phyloP scores from a whole-genome alignment of 2,113 vertebrate species.

The Rhinolophus ferrumequinum region DNA sequence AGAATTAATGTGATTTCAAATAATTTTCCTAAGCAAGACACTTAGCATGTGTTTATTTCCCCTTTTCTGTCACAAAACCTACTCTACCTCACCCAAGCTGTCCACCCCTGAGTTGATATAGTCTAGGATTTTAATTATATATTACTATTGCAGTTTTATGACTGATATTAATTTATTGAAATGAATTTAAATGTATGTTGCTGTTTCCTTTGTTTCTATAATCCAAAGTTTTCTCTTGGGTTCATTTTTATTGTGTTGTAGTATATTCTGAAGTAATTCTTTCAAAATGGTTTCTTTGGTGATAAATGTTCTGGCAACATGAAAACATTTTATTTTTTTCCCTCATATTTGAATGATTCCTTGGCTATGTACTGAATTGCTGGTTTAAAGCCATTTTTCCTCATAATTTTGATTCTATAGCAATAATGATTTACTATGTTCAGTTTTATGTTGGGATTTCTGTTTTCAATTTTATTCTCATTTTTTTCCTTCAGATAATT shows the following conservation, averaged over 20 bases:
- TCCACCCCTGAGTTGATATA: not conserved
- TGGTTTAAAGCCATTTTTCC: not conserved
- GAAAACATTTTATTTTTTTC: not conserved
- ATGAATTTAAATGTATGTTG: not conserved
- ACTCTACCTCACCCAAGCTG: not conserved
- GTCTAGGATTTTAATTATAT: constrained; percentile 8
- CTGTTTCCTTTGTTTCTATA: not conserved
- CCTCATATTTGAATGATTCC: not conserved
- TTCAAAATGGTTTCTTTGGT: not conserved
- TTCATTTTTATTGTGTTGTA: not conserved
- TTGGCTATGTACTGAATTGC: not conserved
- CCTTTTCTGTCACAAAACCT: not conserved
- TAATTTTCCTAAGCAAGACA: not conserved
- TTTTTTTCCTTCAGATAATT: not conserved
- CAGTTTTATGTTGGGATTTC: not conserved
- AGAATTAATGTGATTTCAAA: not conserved
- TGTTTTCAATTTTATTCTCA: not conserved
- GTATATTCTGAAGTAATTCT: not conserved
- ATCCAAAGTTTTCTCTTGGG: not conserved
- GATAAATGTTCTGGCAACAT: not conserved
- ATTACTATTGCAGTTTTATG: not conserved
- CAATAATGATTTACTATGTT: not conserved
- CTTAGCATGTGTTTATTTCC: not conserved
- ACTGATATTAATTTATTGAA: not conserved
- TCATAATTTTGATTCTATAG: not conserved